These are phyloP conservation scores for Ceyx melanurus DNA, from an alignment of 2,113 vertebrate genomes.

Conservation along the genomic window DNA sequence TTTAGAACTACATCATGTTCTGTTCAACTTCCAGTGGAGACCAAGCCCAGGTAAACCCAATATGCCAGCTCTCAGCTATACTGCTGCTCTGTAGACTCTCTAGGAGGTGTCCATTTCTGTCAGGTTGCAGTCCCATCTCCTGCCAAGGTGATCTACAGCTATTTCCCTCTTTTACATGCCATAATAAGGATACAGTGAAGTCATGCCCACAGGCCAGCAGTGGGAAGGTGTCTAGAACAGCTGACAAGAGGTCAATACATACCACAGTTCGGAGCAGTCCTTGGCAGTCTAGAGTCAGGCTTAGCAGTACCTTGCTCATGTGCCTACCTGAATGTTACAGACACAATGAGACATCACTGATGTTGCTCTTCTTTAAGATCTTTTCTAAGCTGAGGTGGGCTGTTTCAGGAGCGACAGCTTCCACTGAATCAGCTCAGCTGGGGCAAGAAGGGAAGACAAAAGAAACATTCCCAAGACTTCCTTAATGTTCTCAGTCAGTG, in stretches of 20 bases:
- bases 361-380: neutral
- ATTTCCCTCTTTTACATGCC: neutral
- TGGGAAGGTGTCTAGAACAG: neutral
- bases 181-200: accelerated
- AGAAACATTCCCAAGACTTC: neutral
- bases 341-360: neutral
- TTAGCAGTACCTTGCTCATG: neutral
- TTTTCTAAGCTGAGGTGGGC: neutral
- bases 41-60: neutral
- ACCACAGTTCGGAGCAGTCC: accelerated
- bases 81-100: neutral
- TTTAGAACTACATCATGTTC: neutral
- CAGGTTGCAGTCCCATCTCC: neutral
- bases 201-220: neutral
- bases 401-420: neutral
- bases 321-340: neutral
- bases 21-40: neutral
- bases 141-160: accelerated
- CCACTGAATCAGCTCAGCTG: neutral
- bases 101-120: neutral
- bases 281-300: neutral
- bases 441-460: neutral
- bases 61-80: neutral
- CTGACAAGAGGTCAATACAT: neutral
- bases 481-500: accelerated